phyloP scores from a whole-genome alignment of 1,140 invertebrate species.

The Leptinotarsa defecta region DNA sequence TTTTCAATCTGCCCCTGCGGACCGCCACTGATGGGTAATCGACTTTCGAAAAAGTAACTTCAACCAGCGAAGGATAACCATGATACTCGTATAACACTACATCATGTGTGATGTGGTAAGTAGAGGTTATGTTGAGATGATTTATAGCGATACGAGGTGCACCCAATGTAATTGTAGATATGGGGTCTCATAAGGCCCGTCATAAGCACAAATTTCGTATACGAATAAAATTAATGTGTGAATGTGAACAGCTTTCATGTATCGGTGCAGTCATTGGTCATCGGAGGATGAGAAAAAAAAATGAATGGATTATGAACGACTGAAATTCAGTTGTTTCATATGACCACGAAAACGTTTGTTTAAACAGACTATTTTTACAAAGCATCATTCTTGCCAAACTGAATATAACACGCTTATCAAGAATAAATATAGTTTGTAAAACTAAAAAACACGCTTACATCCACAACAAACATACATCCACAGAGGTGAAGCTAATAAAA shows the following conservation, averaged over 20 bases:
- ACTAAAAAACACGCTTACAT: no score
- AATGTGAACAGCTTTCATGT: background rate
- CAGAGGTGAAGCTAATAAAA: no score
- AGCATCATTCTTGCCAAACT: no score
- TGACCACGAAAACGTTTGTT: no score
- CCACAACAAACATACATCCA: no score
- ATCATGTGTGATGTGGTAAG: constrained; percentile 40
- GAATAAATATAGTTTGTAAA: no score
- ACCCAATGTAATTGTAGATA: constrained; percentile 21
- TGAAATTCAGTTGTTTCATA: no score
- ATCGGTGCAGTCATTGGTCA: background rate
- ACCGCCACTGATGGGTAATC: constrained; percentile 9
- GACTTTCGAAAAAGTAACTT: constrained; percentile 16
- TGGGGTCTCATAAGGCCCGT: constrained; percentile 21
- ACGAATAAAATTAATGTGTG: constrained; percentile 25
- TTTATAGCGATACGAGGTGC: constrained; percentile 22
- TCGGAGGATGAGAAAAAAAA: background rate
- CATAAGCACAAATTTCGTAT: constrained; percentile 21
- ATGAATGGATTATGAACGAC: background rate
- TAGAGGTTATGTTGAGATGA: constrained; percentile 30
- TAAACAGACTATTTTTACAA: no score
- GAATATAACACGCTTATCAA: no score
- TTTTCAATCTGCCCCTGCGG: background rate
- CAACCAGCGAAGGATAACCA: constrained; percentile 14
- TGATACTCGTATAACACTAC: constrained; percentile 36